Evolutionary conservation across 2,113 vertebrate genomes (phyloP).

Genomic region (Plotosus lineatus): DNA sequence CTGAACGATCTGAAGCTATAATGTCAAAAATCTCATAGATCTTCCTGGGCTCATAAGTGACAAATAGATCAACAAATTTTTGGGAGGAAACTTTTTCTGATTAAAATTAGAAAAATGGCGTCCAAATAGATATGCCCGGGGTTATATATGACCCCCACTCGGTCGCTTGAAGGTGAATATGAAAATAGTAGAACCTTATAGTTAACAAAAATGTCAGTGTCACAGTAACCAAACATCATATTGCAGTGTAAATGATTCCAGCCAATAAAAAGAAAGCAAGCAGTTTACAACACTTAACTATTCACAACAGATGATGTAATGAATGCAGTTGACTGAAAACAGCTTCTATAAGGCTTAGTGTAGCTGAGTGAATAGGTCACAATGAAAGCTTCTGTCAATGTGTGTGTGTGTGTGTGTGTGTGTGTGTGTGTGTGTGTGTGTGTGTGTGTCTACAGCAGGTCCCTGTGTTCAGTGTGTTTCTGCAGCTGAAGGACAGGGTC

Average conservation of each 20-base stretch:
- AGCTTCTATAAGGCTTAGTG: conserved; percentile 38
- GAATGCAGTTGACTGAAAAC: conserved; percentile 30
- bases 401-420: conserved; percentile 12
- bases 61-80: no score
- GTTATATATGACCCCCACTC: no score
- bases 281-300: conserved; percentile 15
- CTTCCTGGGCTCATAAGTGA: no score
- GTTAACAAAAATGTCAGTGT: neutral
- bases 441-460: conserved; percentile 17
- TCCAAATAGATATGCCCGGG: no score
- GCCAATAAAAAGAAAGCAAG: neutral
- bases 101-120: no score
- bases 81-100: no score
- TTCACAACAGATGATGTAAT: conserved; percentile 36
- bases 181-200: conserved; percentile 14
- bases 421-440: conserved; percentile 5
- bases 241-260: neutral
- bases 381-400: conserved; percentile 32
- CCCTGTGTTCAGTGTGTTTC: conserved; percentile 42
- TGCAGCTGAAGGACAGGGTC: conserved; percentile 51
- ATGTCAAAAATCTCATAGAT: no score
- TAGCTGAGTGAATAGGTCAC: conserved; percentile 40
- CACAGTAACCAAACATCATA: conserved; percentile 9
- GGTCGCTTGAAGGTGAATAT: no score
- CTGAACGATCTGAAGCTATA: no score